Evolutionary conservation across 30 jellyfish, hydroid and myxozoan species (phyloP), one percentile per base, ranked within the genome.

Genomic region (Sanderia malayensis): DNA sequence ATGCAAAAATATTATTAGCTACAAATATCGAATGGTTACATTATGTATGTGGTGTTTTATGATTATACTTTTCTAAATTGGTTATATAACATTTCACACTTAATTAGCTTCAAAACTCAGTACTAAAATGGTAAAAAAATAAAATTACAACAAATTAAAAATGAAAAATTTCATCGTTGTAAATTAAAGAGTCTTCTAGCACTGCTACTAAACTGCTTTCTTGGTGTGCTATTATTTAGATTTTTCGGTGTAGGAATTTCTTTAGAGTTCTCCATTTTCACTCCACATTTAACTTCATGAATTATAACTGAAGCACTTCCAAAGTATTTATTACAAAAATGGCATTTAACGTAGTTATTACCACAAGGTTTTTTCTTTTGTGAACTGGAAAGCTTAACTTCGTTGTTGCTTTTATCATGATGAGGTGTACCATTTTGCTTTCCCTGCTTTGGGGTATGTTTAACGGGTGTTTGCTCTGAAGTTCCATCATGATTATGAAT

Each of bases 261-360:
- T 31, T 62, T 33, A 9, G 27, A 53, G 52, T 52, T 63, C 63
- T 31, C 63, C 89, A 64, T 57, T 46, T 82, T 65, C 49, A 68
- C 65, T 20, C 23, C 49, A 46, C 94, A 82, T 53, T 71, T 82
- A 21, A 70, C 70, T 34, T 82, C 94, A 37, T 82, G 94, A 30
- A 82, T 63, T 37, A 25, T 71, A 30, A 82, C 81, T 4, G 94
- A 82, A 18, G 94, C 94, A 71, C 82, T 67, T n/a, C 94, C 84
- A 52, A 70, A 82, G 23, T 67, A 82, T 23, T 82, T 82, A 70
- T 64, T 49, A 65, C 94, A 82, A 58, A 58, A 72, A 20, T 28
- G 46, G 55, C 94, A 82, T 19, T 71, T 80, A 21, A 70, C 82
- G 22, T 67, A 63, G 11, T 59, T 71, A 18, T 75, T 25, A 10